phyloP scores from a whole-genome alignment of 2,113 vertebrate species.

The Turdus rufiventris region DNA sequence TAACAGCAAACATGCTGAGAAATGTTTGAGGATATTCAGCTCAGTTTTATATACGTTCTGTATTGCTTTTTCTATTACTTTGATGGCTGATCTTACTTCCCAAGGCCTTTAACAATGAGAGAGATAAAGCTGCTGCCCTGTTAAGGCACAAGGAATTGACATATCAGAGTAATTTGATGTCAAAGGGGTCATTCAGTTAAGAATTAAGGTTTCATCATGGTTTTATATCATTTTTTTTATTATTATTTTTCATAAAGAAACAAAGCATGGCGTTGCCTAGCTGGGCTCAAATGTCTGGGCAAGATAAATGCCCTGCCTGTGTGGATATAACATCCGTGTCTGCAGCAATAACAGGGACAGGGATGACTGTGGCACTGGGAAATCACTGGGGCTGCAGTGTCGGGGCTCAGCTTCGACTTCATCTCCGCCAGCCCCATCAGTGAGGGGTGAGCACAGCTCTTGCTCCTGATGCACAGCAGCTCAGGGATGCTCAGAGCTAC shows the following conservation, averaged over 20 bases:
- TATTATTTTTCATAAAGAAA: conserved; percentile 12
- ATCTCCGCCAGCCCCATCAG: background rate
- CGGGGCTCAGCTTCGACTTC: background rate
- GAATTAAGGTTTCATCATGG: background rate
- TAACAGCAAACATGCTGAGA: conserved; percentile 38
- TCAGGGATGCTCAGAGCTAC: background rate
- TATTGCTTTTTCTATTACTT: conserved; percentile 46
- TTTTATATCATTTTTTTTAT: background rate
- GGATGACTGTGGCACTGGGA: background rate
- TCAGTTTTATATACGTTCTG: background rate
- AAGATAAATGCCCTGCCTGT: background rate
- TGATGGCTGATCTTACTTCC: conserved; percentile 29
- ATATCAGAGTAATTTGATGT: conserved; percentile 4
- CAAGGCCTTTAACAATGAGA: background rate
- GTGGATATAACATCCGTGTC: background rate
- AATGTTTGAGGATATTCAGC: background rate
- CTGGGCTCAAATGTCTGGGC: background rate
- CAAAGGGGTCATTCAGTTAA: background rate
- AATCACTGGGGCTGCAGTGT: background rate
- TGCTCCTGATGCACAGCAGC: background rate
- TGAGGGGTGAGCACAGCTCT: background rate
- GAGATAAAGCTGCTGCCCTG: background rate
- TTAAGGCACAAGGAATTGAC: background rate
- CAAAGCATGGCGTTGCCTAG: background rate
- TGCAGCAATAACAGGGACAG: background rate